A percentile compares a stretch with the other conserved stretches of the same genome.
phyloP scores from a whole-genome alignment of 2,113 vertebrate species.

The Neodon shergylaensis region DNA sequence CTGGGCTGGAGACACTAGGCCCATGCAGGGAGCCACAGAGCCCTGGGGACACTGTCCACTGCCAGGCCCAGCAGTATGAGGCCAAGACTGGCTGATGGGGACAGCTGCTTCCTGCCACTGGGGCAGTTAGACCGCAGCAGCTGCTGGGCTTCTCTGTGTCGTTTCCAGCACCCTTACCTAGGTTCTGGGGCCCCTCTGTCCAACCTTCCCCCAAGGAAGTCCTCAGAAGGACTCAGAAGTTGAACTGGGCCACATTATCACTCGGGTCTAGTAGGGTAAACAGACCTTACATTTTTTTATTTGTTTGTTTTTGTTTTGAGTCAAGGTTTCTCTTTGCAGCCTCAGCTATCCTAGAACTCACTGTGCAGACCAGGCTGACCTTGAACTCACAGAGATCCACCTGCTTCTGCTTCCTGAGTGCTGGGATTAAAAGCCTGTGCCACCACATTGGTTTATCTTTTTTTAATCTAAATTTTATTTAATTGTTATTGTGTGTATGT shows the following conservation, averaged over 20 bases:
- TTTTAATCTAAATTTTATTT: neutral
- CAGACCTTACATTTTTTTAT: neutral
- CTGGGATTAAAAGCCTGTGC: neutral
- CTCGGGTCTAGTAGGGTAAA: neutral
- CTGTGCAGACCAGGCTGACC: neutral
- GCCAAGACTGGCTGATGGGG: conserved; percentile 71
- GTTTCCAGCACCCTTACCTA: neutral
- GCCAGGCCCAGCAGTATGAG: conserved; percentile 78
- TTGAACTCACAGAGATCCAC: neutral
- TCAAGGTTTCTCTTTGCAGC: no score
- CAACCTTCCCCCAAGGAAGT: neutral
- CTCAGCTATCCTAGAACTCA: neutral
- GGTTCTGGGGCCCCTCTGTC: accelerated
- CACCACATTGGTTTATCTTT: neutral
- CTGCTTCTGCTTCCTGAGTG: neutral
- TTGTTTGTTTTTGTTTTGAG: neutral
- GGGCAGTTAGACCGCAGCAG: conserved; percentile 39
- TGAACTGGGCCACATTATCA: accelerated
- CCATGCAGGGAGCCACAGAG: neutral
- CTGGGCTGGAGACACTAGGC: neutral
- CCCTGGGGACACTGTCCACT: neutral
- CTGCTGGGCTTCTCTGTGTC: neutral
- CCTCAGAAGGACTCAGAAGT: neutral
- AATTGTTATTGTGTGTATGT: neutral
- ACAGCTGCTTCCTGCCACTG: conserved; percentile 35